A percentile compares a stretch with the other conserved stretches of the same genome.
Conservation (phyloP, 2,797 vertebrate genomes). For the Diceros bicornis region DNA sequence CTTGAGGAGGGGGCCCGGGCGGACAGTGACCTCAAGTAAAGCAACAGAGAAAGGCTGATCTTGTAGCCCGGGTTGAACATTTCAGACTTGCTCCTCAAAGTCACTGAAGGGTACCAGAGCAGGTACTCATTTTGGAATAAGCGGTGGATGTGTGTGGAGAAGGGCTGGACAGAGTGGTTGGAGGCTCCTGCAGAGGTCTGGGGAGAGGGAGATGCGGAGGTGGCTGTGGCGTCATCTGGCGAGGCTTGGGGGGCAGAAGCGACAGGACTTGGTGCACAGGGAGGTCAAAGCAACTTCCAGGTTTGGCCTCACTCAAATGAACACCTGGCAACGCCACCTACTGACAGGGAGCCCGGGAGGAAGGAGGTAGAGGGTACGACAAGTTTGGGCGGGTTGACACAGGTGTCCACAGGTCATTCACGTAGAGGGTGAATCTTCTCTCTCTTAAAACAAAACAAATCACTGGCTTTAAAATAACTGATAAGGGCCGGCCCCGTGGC, state of each 20-base stretch:
- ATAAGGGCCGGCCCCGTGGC: no score
- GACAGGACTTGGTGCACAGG: background rate
- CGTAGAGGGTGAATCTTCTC: background rate
- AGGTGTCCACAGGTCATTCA: background rate
- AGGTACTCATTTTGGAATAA: background rate
- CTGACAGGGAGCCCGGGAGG: no score
- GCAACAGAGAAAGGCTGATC: background rate
- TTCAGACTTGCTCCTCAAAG: background rate
- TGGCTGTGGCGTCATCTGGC: background rate
- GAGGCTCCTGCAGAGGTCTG: no score
- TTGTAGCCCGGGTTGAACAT: background rate
- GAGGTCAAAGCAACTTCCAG: background rate
- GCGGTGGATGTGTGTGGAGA: background rate
- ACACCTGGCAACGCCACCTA: background rate
- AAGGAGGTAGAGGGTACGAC: no score
- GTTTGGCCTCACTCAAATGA: background rate
- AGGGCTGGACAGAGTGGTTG: background rate
- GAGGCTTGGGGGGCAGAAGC: background rate
- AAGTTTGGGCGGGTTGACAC: background rate
- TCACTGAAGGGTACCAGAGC: background rate
- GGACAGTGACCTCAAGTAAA: background rate
- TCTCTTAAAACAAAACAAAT: background rate
- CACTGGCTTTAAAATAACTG: background rate
- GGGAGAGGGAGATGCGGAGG: background rate
- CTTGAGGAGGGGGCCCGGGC: no score